Base-by-base conservation (phyloP, 2,888 invertebrate genomes). In the Drosophila longiperda region DNA sequence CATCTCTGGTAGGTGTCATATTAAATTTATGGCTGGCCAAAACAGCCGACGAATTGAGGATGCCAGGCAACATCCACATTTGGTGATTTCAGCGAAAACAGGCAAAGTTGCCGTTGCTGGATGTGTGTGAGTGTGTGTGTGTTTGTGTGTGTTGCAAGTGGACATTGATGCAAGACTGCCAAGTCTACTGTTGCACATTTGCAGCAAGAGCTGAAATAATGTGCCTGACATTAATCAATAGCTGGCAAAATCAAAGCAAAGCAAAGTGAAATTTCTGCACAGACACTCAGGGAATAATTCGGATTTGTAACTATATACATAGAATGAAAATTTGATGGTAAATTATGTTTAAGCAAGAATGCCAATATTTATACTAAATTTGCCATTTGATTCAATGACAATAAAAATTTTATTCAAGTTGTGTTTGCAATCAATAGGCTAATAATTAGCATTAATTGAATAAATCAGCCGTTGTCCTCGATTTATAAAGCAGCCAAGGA, bases 11-110 rank as follows among this genome's bases (percentile, higher is more conserved):
- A 63, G 79, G 85, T 85, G 85, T 85, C 85, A 83, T 83, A 83
- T 86, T 75, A 74, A 85, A 85, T 85, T 88, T 83, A 85, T 89
- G 87, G 68, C 75, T 48, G 62, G 34, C 57, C 45, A 49, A 57
- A 53, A 29, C 73, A 66, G 53, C 59, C 73, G 60, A 75, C 75
- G 55, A 63, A 71, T 66, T 57, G 64, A 32, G 50, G 59, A 20
- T 48, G 40, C 63, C 40, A 52, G 38, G 63, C 66, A 64, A 17
- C 40, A 66, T 61, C 26, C 42, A 38, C 70, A 70, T 70, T 69
- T 78, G 75, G 54, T 55, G 66, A 79, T 75, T 79, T 75, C 49
- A 38, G 61, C 80, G 80, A 79, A 50, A 64, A 38, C 57, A 12
- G 50, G 42, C 32, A n/a, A 8, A 36, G 23, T 42, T 50, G 26